These are phyloP conservation scores for Huso huso DNA, from an alignment of 2,797 vertebrate species.

Conservation along the genomic window DNA sequence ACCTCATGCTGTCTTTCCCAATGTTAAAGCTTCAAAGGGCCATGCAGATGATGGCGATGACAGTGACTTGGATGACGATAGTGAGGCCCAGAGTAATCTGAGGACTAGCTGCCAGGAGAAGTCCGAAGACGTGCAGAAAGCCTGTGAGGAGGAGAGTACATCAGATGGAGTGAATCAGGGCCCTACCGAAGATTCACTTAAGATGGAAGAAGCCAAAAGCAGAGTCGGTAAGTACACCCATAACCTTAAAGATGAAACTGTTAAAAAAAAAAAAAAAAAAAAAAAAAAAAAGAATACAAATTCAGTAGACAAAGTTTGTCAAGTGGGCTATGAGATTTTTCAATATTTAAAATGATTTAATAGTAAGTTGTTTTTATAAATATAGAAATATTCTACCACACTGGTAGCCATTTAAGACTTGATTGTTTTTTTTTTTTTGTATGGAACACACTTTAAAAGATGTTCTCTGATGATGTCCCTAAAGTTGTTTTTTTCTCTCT, in stretches of 20 bases:
- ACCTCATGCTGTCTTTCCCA: slow-evolving; percentile 4
- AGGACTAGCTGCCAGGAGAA: not conserved
- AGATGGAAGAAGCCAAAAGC: not conserved
- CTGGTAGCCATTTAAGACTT: no score
- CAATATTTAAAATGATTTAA: no score
- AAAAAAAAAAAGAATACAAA: no score
- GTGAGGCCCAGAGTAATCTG: slow-evolving; percentile 16
- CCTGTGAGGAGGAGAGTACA: slow-evolving; percentile 11
- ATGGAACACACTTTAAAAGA: no score
- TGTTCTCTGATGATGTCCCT: no score
- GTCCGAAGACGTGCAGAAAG: not conserved
- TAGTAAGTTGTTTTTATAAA: no score
- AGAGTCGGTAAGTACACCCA: not conserved
- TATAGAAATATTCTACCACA: no score
- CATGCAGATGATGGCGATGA: slow-evolving; percentile 26
- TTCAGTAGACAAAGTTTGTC: no score
- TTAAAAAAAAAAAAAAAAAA: no score
- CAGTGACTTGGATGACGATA: slow-evolving; percentile 31
- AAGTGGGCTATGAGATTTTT: no score
- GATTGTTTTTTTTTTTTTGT: no score
- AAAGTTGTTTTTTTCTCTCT: not conserved
- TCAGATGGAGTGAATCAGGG: slow-evolving; percentile 8
- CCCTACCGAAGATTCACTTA: not conserved
- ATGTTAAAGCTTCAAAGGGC: slow-evolving; percentile 25
- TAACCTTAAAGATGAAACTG: no score